Evolutionary conservation across 2,113 vertebrate genomes (phyloP), one percentile per base, ranked within the genome.

Genomic region (Gopherus flavomarginatus): DNA sequence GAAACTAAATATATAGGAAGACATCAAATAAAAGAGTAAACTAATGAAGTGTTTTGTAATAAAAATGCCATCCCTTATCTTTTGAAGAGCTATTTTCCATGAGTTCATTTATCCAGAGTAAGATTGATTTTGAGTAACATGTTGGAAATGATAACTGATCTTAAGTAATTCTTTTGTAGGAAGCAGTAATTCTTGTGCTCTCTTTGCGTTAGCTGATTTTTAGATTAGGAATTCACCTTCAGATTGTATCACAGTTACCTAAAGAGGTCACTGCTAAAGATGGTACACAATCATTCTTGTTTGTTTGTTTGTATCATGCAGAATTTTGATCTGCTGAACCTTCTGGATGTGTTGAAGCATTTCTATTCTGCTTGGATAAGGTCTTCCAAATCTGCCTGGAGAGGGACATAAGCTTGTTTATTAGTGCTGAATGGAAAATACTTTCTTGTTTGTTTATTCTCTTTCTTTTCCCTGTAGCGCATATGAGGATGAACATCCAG

Each of bases 391-490:
- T 90, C 27, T 90, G 49, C 56, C 95, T 3, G 84, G 49, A 89
- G 14, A 81, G 22, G 35, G 22, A 83, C 82, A 65, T 6, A n/a
- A 65, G 14, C 44, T 52, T 56, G 81, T 57, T 94, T 77, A 65
- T 83, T 88, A 78, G 42, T 94, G 81, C 38, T 26, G 49, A 96
- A 53, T 96, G 87, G 96, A 95, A 97, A 96, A 62, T 95, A 95
- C 96, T 93, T 95, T 91, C 78, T 89, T 44, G 0, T 96, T 96
- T 96, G 85, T 97, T 97, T 97, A 93, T 95, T 95, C 77, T 95
- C 87, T 94, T 95, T 86, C 77, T 57, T 95, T 96, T 93, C 96
- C 96, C 96, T 95, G 92, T 94, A 82, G 78, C 79, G 92, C 86
- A 85, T 87, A 96, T 81, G 85, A 94, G 72, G 62, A 97, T 95